Evolutionary conservation across 2,797 vertebrate genomes (phyloP), one percentile per base, ranked within the genome.

Genomic region (Microctenopoma stevenorrisi): DNA sequence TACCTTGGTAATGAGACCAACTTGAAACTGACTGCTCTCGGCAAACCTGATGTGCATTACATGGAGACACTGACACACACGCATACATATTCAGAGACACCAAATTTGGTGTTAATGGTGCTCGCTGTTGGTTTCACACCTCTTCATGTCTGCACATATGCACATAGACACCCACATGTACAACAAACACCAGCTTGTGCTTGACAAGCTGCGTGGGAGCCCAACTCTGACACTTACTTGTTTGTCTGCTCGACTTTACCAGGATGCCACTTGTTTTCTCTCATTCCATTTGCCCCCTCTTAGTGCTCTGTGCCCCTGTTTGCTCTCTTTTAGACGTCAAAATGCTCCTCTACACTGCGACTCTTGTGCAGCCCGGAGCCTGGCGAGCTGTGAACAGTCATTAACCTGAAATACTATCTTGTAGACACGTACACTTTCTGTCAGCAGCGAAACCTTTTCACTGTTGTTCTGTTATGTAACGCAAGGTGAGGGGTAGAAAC

Each of bases 1-100:
- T 93, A 93, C 91, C 89, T 84, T 76, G 60, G 78, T 93, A 94
- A 94, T 93, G 91, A 94, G 89, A 93, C 90, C 88, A 90, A 94
- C 92, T 90, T 92, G 91, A 92, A 90, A 88, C 78, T 69, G 79
- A 80, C 67, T 76, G 90, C 89, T 89, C 16, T 69, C 68, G 53
- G 88, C 82, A 43, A 83, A 66, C 79, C 61, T 62, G 56, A 82
- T 48, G 42, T 79, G 78, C 61, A 84, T 78, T 78, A 90, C 73
- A 86, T 44, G 55, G 73, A 35, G 86, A 80, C 72, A 72, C 69
- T 49, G 68, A 56, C 67, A 82, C 67, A 57, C 77, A 76, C 65
- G 15, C 68, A 77, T 68, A 55, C 59, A 50, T 25, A 57, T 35
- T 55, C 59, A 16, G 35, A 55, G 35, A 62, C 52, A 64, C 38